Evolutionary conservation across 1,140 invertebrate species (phyloP), one percentile per base, ranked within the genome.

Genomic region (Watersipora subatra): DNA sequence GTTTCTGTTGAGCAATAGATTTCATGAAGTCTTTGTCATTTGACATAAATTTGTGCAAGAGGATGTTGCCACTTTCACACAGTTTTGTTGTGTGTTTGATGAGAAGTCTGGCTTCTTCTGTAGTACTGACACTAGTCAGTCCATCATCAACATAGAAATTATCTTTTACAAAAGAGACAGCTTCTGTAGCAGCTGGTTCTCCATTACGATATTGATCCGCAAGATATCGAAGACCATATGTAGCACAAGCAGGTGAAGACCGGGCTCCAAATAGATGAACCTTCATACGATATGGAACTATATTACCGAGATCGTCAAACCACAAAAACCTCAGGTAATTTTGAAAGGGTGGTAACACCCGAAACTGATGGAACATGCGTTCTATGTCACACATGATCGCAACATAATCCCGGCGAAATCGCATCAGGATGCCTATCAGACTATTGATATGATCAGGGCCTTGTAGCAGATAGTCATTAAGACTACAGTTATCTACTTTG

Each of bases 81-180:
- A 59, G 7, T 22, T 59, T 12, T 7, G 22, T 59, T 7, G 19
- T 22, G 7, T 59, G 34, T 7, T 46, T 46, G 7, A 46, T 46
- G 34, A 46, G 7, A n/a, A 12, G 7, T 46, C 7, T n/a, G 7
- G n/a, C n/a, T 46, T 7, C n/a, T 12, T 7, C n/a, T 7, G 7
- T 27, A n/a, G 22, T 34, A 20, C 20, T 57, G 29, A 2, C 27
- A 56, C 12, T 34, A 20, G 17, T 24, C 17, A 68, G 28, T 26
- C 64, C 46, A 61, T 68, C 67, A 30, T 67, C 66, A 1, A 67
- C 28, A 57, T 65, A 68, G 29, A 68, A 65, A 57, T 68, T 66
- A n/a, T 28, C 34, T 26, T 26, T n/a, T 61, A 46, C 7, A 46
- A 46, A 46, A 12, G 7, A 12, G 7, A 12, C n/a, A 46, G 34